These are phyloP conservation scores for Chloroclysta siterata DNA, from an alignment of 2,888 invertebrate species.

Conservation along the genomic window DNA sequence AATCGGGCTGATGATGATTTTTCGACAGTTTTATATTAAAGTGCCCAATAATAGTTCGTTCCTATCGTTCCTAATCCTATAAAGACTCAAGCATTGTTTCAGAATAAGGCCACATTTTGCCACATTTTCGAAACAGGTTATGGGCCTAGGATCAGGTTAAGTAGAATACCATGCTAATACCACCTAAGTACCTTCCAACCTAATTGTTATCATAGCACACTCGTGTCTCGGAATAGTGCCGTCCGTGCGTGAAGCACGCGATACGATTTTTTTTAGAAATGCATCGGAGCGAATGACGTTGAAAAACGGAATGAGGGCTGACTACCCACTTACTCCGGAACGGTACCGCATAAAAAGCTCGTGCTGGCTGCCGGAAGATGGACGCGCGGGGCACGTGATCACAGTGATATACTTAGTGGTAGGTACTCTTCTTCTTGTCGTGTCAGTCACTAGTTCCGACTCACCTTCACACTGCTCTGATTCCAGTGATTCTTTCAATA, in stretches of 20 bases:
- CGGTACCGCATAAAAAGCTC: constrained; percentile 57
- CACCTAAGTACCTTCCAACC: not conserved
- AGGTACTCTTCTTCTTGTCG: too few species aligned
- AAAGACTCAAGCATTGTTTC: too few species aligned
- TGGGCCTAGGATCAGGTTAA: not conserved
- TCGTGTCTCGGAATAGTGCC: constrained; percentile 58
- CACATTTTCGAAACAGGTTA: too few species aligned
- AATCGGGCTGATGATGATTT: too few species aligned
- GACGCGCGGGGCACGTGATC: constrained; percentile 1
- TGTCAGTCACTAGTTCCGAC: too few species aligned
- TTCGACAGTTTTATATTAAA: too few species aligned
- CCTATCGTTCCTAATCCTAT: too few species aligned
- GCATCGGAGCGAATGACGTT: constrained; percentile 67
- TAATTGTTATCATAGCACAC: constrained; percentile 51
- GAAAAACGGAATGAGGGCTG: constrained; percentile 70
- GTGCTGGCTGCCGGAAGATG: constrained; percentile 19
- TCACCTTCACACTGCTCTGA: too few species aligned
- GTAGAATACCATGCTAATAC: not conserved
- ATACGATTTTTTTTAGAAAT: constrained; percentile 63
- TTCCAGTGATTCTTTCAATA: too few species aligned
- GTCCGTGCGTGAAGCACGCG: constrained; percentile 64
- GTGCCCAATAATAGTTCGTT: too few species aligned
- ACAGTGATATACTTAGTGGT: not conserved
- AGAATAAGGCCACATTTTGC: too few species aligned
- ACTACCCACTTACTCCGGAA: constrained; percentile 49